A percentile compares a stretch with the other conserved stretches of the same genome.
Evolutionary conservation across 2,797 vertebrate genomes (phyloP).

Genomic region (Tokudaia tokunoshimensis): DNA sequence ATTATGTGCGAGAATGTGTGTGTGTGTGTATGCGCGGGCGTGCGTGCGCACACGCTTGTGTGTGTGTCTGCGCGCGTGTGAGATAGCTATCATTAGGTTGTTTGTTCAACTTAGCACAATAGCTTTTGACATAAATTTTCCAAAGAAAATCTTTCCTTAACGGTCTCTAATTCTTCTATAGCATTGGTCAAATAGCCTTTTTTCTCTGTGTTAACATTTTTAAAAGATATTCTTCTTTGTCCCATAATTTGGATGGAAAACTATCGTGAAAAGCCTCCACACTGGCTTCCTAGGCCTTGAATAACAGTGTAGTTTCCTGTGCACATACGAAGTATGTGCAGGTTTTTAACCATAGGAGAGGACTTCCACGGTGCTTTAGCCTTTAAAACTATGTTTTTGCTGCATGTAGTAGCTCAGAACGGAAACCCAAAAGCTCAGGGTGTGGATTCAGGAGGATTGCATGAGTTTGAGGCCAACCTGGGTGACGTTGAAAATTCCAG

Average conservation of each 20-base stretch:
- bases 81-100: neutral
- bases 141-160: constrained; percentile 37
- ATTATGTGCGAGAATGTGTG: too few species aligned
- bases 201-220: neutral
- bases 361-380: neutral
- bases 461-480: neutral
- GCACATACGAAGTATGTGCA: neutral
- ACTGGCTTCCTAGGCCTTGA: neutral
- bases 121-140: constrained; percentile 33
- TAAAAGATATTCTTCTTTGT: neutral
- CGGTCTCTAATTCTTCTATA: constrained; percentile 31
- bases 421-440: neutral
- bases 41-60: too few species aligned
- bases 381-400: neutral
- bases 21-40: too few species aligned
- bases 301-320: neutral
- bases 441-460: neutral
- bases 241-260: constrained; percentile 5
- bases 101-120: constrained; percentile 34
- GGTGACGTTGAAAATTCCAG: neutral
- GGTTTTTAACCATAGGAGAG: neutral
- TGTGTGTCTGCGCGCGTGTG: too few species aligned
- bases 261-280: neutral
- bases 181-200: neutral
- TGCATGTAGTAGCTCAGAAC: neutral